Conservation (phyloP, 2,797 vertebrate species). For the Vipera latastei region DNA sequence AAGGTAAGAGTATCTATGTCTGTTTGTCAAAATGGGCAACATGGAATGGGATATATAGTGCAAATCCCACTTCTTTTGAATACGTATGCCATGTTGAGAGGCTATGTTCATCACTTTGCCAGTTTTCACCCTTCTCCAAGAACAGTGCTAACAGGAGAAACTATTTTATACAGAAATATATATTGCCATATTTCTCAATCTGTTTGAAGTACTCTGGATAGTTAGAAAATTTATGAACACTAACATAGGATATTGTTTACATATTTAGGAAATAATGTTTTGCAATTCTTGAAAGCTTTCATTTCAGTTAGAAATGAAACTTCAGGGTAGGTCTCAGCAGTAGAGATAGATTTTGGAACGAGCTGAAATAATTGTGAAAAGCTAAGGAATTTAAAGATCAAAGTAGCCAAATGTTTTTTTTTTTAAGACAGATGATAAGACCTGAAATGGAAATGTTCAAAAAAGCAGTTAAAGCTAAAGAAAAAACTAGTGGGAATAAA, state of each 20-base stretch:
- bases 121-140: neutral
- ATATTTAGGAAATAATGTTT: neutral
- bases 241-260: neutral
- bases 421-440: neutral
- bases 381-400: neutral
- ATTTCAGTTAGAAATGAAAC: neutral
- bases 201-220: neutral
- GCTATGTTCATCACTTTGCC: neutral
- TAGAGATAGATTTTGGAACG: neutral
- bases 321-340: neutral
- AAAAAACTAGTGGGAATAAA: neutral
- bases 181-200: neutral
- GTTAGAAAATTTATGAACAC: neutral
- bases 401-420: neutral
- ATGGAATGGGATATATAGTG: neutral
- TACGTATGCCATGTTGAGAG: neutral
- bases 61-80: neutral
- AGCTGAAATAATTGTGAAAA: neutral
- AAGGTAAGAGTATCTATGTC: neutral
- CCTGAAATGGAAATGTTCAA: neutral
- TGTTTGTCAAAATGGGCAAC: neutral
- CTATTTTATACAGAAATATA: neutral
- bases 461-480: neutral
- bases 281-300: neutral
- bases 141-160: neutral